A percentile compares a stretch with the other conserved stretches of the same genome.
Evolutionary conservation across 2,888 invertebrate genomes (phyloP).

Genomic region (Cryptus viduatorius): DNA sequence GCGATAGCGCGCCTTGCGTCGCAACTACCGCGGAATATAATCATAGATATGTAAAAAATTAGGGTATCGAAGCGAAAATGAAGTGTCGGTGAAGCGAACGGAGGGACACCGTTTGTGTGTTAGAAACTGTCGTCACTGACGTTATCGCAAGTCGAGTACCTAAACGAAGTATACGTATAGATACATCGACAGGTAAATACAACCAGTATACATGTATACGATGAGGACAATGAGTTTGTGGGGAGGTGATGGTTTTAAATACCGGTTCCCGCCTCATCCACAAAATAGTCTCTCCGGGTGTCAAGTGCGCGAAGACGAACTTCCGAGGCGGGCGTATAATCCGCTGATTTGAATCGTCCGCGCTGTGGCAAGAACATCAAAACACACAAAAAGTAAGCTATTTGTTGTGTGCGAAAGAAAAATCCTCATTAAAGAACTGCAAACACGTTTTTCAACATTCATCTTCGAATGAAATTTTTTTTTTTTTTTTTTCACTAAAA

Average conservation of each 20-base stretch:
- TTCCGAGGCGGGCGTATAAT: neutral
- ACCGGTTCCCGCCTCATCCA: constrained; percentile 29
- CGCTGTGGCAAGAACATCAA: neutral
- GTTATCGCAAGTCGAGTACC: constrained; percentile 48
- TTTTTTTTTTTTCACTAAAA: neutral
- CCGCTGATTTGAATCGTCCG: neutral
- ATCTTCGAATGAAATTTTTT: too few species aligned
- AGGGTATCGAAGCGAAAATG: neutral
- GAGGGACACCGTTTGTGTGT: neutral
- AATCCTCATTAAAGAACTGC: too few species aligned
- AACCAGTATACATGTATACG: neutral
- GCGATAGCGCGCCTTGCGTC: neutral
- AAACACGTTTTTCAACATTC: too few species aligned
- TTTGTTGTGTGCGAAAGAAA: neutral
- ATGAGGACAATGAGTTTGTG: constrained; percentile 16
- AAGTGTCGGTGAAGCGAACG: neutral
- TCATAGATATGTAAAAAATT: neutral
- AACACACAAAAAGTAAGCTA: neutral
- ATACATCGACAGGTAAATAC: constrained; percentile 5
- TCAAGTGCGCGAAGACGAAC: constrained; percentile 49
- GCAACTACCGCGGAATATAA: too few species aligned
- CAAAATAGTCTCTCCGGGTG: constrained; percentile 51
- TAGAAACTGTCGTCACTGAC: neutral
- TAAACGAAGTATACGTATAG: constrained; percentile 7
- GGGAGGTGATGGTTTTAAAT: constrained; percentile 60